Conservation (phyloP, 2,888 invertebrate species). For the Homarus gammarus region DNA sequence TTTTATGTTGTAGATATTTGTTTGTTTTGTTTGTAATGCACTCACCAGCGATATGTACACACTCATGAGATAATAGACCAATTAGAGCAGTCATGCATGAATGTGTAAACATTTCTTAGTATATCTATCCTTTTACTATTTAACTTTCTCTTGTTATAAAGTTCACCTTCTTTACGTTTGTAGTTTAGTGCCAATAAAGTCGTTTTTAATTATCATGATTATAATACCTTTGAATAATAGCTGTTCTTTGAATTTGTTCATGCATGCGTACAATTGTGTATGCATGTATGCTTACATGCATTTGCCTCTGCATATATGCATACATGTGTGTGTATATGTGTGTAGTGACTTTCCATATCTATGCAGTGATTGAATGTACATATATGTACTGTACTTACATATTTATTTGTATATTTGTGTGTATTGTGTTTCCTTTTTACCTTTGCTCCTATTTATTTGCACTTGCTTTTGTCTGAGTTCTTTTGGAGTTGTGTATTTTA, state of each 20-base stretch:
- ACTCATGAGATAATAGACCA: neutral
- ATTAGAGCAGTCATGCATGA: conserved; percentile 36
- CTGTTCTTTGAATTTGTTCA: neutral
- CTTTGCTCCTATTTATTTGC: neutral
- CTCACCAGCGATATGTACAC: neutral
- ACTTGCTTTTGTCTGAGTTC: too few species aligned
- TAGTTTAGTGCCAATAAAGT: neutral
- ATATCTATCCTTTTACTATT: neutral
- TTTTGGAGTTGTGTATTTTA: too few species aligned
- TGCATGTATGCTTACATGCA: neutral
- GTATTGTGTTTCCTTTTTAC: neutral
- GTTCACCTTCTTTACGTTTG: neutral
- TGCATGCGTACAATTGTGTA: neutral
- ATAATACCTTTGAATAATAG: neutral
- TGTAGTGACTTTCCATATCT: neutral
- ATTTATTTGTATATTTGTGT: neutral
- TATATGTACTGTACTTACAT: neutral
- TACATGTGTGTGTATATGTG: conserved; percentile 30
- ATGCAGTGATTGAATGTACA: neutral
- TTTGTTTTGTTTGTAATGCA: conserved; percentile 4
- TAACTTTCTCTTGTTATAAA: neutral
- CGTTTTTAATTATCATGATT: neutral
- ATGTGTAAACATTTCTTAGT: neutral
- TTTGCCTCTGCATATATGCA: neutral
- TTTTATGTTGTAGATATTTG: neutral